Evolutionary conservation across 2,113 vertebrate species (phyloP).

Genomic region (Aphelocoma coerulescens): DNA sequence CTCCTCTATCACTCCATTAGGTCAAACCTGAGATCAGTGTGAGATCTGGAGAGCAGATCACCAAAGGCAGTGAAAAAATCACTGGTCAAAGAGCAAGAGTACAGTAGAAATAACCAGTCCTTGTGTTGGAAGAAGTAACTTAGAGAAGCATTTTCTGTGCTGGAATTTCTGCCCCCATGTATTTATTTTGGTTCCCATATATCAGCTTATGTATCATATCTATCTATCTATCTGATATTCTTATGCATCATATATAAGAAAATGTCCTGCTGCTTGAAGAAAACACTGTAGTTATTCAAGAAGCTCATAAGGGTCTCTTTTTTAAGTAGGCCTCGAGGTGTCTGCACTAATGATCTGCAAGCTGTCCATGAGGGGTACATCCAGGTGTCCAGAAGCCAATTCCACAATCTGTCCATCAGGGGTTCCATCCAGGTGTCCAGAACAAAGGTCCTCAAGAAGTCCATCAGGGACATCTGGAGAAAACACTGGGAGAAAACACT

Average conservation of each 20-base stretch:
- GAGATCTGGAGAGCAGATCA: background rate
- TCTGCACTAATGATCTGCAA: background rate
- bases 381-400: background rate
- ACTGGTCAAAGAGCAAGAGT: background rate
- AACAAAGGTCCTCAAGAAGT: background rate
- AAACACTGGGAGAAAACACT: background rate
- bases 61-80: background rate
- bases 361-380: background rate
- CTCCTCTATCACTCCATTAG: background rate
- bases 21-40: background rate
- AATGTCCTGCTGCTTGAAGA: background rate
- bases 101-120: background rate
- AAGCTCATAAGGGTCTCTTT: background rate
- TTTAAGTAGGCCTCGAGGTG: accelerated
- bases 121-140: background rate
- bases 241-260: background rate
- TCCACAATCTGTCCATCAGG: background rate
- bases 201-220: background rate
- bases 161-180: background rate
- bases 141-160: background rate
- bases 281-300: background rate
- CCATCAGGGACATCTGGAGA: background rate
- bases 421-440: background rate
- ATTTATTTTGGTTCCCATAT: background rate
- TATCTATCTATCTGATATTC: background rate